Evolutionary conservation across 2,113 vertebrate genomes (phyloP).

Genomic region (Ictalurus furcatus): DNA sequence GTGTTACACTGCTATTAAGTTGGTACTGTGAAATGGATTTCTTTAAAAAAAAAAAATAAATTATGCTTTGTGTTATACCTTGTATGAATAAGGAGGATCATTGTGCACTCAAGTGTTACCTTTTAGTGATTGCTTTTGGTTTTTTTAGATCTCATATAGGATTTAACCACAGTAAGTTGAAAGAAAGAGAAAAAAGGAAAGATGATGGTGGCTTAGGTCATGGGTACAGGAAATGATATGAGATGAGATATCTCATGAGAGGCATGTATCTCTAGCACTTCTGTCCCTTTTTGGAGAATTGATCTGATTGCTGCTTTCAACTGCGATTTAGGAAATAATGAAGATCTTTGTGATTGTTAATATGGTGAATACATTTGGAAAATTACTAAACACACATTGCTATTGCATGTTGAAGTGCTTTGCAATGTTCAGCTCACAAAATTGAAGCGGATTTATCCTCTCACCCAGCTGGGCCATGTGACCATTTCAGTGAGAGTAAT

Average conservation of each 20-base stretch:
- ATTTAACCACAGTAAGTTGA: neutral
- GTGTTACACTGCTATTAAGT: neutral
- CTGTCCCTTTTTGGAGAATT: neutral
- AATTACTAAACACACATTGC: neutral
- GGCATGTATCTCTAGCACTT: neutral
- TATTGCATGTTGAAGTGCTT: conserved; percentile 59
- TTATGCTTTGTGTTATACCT: neutral
- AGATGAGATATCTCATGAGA: too few relatives aligned
- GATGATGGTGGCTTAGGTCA: neutral
- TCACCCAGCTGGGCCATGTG: conserved; percentile 21
- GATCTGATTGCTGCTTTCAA: neutral
- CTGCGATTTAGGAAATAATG: neutral
- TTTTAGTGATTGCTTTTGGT: neutral
- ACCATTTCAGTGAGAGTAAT: conserved; percentile 8
- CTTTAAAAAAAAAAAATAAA: neutral
- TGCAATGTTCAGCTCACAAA: conserved; percentile 60
- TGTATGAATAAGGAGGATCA: neutral
- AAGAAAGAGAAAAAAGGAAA: neutral
- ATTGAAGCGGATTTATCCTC: conserved; percentile 61
- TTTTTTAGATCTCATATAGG: neutral
- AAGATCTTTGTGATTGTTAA: conserved; percentile 11
- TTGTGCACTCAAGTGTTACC: neutral
- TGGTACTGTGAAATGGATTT: conserved; percentile 27
- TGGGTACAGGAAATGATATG: neutral
- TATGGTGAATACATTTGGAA: conserved; percentile 22